Conservation (phyloP, 2,888 invertebrate species). For the Piscicola geometra region DNA sequence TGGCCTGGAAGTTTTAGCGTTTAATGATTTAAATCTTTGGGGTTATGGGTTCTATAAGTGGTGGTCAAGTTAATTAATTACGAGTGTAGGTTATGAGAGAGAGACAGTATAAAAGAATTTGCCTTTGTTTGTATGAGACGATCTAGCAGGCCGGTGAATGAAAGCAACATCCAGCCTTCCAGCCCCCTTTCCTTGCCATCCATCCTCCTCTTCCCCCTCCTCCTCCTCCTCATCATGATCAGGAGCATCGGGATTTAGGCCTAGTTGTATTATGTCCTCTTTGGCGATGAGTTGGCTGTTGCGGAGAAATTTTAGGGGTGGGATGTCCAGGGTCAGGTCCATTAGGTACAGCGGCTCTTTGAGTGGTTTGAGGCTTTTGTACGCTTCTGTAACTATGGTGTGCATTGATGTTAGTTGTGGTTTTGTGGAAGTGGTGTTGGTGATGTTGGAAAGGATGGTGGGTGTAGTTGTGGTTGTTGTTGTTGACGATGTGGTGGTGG, state of each 20-base stretch:
- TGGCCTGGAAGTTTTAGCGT: too few species aligned
- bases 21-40: too few species aligned
- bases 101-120: too few species aligned
- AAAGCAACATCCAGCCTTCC: not conserved
- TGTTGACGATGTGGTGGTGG: not conserved
- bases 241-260: not conserved
- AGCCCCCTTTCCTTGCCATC: slow-evolving; percentile 45
- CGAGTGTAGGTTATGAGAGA: too few species aligned
- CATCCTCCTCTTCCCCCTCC: slow-evolving; percentile 37
- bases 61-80: too few species aligned
- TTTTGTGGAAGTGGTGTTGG: not conserved
- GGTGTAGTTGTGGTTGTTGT: not conserved
- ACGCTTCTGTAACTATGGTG: slow-evolving; percentile 3
- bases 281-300: slow-evolving; percentile 23
- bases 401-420: not conserved
- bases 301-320: slow-evolving; percentile 15
- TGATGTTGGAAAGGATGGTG: not conserved
- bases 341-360: slow-evolving; percentile 25
- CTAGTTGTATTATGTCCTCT: slow-evolving; percentile 20
- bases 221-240: slow-evolving; percentile 13
- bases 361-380: not conserved
- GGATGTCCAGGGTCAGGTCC: slow-evolving; percentile 27
- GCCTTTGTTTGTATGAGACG: too few species aligned
- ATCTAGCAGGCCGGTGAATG: too few species aligned
- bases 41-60: too few species aligned